Percentiles rank a stretch among this genome's conserved stretches.
These are phyloP conservation scores for Ectemnius lituratus DNA, from an alignment of 2,888 invertebrate genomes.

Conservation along the genomic window DNA sequence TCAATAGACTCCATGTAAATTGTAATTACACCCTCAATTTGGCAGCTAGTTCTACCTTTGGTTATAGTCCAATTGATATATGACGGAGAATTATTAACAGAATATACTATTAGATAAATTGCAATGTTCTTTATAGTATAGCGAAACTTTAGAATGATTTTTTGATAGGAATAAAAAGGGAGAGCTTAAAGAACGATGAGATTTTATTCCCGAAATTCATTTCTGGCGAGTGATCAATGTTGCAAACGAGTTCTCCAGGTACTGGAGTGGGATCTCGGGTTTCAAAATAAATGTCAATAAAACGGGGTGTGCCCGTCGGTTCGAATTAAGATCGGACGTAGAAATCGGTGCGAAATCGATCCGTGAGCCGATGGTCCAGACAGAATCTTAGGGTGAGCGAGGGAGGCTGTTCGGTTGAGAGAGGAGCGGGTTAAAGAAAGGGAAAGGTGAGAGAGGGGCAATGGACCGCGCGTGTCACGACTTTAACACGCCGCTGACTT, in stretches of 20 bases:
- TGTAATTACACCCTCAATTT: conserved; percentile 27
- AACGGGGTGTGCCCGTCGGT: conserved; percentile 61
- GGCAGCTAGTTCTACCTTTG: not conserved
- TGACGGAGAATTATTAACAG: too few relatives aligned
- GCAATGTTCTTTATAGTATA: too few relatives aligned
- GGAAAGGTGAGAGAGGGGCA: conserved; percentile 22
- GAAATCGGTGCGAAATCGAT: conserved; percentile 64
- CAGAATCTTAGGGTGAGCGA: conserved; percentile 11
- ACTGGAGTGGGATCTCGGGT: conserved; percentile 53
- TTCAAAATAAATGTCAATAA: conserved; percentile 70
- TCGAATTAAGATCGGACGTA: conserved; percentile 60
- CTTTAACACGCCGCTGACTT: conserved; percentile 44
- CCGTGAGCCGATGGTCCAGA: conserved; percentile 45
- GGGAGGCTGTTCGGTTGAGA: conserved; percentile 11
- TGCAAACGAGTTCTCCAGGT: conserved; percentile 30
- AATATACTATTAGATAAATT: too few relatives aligned
- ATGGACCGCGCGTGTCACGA: conserved; percentile 47
- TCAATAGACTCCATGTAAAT: conserved; percentile 18
- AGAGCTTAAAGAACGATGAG: not conserved
- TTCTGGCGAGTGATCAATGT: conserved; percentile 35
- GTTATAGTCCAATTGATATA: too few relatives aligned
- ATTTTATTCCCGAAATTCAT: not conserved
- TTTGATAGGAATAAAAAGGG: too few relatives aligned
- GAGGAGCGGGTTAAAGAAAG: conserved; percentile 25
- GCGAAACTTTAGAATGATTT: too few relatives aligned